A percentile compares a stretch with the other conserved stretches of the same genome.
phyloP scores from a whole-genome alignment of 1,140 invertebrate genomes.

The Heliconius nattereri region DNA sequence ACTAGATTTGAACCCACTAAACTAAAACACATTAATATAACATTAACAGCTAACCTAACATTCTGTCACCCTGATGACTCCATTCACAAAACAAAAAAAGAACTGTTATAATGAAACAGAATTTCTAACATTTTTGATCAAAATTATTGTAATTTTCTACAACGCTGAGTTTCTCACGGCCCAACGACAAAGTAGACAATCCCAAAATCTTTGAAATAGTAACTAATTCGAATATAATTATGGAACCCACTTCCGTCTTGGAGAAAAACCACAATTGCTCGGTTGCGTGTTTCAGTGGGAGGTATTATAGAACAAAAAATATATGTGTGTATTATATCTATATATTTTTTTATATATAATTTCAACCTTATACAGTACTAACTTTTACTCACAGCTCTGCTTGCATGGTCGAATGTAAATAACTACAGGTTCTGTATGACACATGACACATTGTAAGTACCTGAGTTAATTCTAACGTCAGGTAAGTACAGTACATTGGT shows the following conservation, averaged over 20 bases:
- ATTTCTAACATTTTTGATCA: slow-evolving; percentile 18
- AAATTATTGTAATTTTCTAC: slow-evolving; percentile 47
- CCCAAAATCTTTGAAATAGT: slow-evolving; percentile 54
- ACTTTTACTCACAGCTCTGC: too few species aligned
- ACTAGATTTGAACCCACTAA: not conserved
- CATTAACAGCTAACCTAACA: not conserved
- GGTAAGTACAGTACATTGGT: too few species aligned
- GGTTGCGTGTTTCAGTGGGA: slow-evolving; percentile 55
- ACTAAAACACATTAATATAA: slow-evolving; percentile 2
- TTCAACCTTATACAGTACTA: slow-evolving; percentile 33
- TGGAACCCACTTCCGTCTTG: slow-evolving; percentile 58
- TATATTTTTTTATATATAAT: slow-evolving; percentile 17
- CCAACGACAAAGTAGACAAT: slow-evolving; percentile 47
- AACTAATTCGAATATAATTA: slow-evolving; percentile 75
- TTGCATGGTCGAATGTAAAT: too few species aligned
- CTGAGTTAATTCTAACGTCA: too few species aligned
- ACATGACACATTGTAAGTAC: too few species aligned
- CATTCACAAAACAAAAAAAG: not conserved
- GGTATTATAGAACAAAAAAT: slow-evolving; percentile 56
- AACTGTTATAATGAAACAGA: not conserved
- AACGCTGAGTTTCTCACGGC: slow-evolving; percentile 53
- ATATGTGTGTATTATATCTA: slow-evolving; percentile 28
- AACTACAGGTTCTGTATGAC: too few species aligned
- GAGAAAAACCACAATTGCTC: slow-evolving; percentile 67
- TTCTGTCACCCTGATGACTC: slow-evolving; percentile 4